Conservation (phyloP, 1,140 invertebrate genomes). For the Drosophila melanica region DNA sequence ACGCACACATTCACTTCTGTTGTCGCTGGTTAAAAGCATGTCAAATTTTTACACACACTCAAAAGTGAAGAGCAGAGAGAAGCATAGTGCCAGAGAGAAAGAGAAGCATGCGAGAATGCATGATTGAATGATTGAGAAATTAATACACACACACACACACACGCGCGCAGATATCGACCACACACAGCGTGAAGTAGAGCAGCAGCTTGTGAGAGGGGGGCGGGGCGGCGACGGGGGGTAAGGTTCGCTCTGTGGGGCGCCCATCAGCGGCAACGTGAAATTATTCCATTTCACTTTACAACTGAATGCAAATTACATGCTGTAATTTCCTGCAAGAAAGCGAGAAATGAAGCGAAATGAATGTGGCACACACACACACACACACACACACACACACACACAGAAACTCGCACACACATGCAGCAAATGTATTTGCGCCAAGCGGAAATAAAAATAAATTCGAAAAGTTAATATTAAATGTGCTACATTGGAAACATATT, state of each 20-base stretch:
- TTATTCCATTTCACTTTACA: conserved; percentile 83
- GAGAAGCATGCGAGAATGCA: conserved; percentile 65
- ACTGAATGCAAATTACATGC: conserved; percentile 82
- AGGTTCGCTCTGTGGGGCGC: conserved; percentile 26
- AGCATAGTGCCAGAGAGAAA: not conserved
- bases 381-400: conserved; percentile 17
- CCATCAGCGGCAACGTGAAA: conserved; percentile 73
- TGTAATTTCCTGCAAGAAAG: conserved; percentile 82
- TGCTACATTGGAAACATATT: conserved; percentile 81
- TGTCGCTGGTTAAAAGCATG: conserved; percentile 74
- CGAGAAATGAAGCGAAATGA: conserved; percentile 80
- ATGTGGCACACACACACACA: conserved; percentile 70
- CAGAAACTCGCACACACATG: conserved; percentile 24
- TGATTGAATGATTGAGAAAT: conserved; percentile 82
- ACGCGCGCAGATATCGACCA: conserved; percentile 8
- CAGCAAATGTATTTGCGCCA: conserved; percentile 64
- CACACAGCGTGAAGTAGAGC: not conserved
- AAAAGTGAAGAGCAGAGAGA: conserved; percentile 7
- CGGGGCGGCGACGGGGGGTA: not conserved
- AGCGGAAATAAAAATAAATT: conserved; percentile 82
- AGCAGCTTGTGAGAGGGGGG: not conserved
- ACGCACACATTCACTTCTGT: conserved; percentile 31
- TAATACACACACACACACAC: conserved; percentile 64
- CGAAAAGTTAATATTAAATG: conserved; percentile 83
- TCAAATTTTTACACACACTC: conserved; percentile 71